phyloP scores from a whole-genome alignment of 2,888 invertebrate species.

The Oeneis ivallda region DNA sequence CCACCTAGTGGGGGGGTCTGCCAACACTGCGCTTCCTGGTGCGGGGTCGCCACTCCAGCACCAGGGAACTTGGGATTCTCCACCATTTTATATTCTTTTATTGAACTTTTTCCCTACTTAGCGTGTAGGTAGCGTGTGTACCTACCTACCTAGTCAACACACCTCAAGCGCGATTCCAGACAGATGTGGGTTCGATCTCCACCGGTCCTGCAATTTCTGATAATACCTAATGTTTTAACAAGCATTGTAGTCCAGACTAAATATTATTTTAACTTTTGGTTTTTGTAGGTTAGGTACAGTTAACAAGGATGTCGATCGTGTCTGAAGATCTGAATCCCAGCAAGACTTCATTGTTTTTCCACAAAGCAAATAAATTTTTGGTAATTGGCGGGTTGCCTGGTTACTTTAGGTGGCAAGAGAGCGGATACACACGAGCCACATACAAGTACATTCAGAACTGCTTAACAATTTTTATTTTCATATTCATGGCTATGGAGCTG shows the following conservation, averaged over 20 bases:
- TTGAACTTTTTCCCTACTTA: too few relatives aligned
- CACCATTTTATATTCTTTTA: too few relatives aligned
- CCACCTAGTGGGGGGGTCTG: too few relatives aligned
- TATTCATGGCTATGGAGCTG: constrained; percentile 45
- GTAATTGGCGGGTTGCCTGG: neutral
- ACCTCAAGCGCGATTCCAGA: too few relatives aligned
- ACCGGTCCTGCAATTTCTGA: too few relatives aligned
- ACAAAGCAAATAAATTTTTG: neutral
- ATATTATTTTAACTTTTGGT: neutral
- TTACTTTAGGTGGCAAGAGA: neutral
- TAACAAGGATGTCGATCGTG: neutral
- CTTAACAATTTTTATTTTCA: neutral
- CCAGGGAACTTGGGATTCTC: too few relatives aligned
- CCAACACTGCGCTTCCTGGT: too few relatives aligned
- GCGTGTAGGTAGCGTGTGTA: too few relatives aligned
- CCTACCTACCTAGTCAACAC: too few relatives aligned
- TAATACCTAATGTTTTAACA: too few relatives aligned
- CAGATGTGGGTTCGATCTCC: too few relatives aligned
- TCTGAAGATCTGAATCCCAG: neutral
- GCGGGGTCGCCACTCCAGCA: too few relatives aligned
- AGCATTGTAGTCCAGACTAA: neutral
- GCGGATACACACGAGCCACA: neutral
- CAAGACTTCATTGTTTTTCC: neutral
- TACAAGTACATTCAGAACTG: neutral
- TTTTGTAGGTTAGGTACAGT: neutral